Conservation (phyloP, 2,797 vertebrate genomes). For the Enteromius radiatus region DNA sequence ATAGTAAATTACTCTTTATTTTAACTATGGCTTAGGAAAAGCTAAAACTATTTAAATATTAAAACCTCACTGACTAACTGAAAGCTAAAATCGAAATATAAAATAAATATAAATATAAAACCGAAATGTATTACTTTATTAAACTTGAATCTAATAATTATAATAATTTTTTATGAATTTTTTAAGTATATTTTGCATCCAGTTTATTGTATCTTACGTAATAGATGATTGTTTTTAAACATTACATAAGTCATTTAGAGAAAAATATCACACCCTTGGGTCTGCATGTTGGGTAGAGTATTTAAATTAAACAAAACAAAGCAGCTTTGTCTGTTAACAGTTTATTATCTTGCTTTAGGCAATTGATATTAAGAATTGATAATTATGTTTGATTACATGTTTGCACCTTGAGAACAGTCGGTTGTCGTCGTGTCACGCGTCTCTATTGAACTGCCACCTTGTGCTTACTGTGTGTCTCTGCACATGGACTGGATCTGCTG, state of each 20-base stretch:
- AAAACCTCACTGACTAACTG: background rate
- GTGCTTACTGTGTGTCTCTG: conserved; percentile 5
- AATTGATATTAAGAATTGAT: background rate
- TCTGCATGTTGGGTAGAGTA: background rate
- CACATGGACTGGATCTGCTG: background rate
- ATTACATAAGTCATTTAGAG: background rate
- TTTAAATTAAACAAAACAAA: background rate
- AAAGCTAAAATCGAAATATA: background rate
- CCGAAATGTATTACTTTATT: too few species aligned
- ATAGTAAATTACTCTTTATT: background rate
- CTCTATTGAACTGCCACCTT: conserved; percentile 4
- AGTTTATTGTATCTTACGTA: background rate
- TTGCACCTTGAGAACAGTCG: background rate
- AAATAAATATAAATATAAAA: too few species aligned
- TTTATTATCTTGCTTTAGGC: background rate
- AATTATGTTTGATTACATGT: background rate
- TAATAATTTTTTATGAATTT: too few species aligned
- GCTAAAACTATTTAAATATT: background rate
- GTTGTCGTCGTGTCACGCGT: background rate
- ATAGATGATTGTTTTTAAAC: background rate
- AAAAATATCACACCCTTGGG: background rate
- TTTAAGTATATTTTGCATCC: too few species aligned
- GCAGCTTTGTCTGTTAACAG: conserved; percentile 9
- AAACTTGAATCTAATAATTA: too few species aligned
- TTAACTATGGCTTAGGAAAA: background rate